phyloP scores from a whole-genome alignment of 2,797 vertebrate genomes.

The Macroramphosus scolopax region DNA sequence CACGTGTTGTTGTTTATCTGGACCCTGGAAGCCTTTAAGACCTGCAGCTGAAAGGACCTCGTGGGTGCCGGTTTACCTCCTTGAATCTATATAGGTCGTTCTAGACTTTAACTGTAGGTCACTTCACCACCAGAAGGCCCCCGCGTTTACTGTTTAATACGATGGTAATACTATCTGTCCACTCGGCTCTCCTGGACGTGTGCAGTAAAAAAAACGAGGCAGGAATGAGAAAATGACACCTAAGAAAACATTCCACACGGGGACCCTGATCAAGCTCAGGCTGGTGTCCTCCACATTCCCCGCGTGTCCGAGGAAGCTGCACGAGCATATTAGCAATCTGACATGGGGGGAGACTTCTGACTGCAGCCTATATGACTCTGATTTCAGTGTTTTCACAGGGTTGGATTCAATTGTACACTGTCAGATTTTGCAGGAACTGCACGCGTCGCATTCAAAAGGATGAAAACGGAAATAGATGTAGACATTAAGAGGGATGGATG shows the following conservation, averaged over 20 bases:
- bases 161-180: slow-evolving; percentile 41
- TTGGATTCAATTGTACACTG: too few species aligned
- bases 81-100: slow-evolving; percentile 5
- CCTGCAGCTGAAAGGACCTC: too few species aligned
- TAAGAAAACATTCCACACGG: slow-evolving; percentile 72
- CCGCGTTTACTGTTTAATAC: slow-evolving; percentile 3
- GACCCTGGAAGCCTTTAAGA: too few species aligned
- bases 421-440: too few species aligned
- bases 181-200: slow-evolving; percentile 42
- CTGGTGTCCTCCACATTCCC: slow-evolving; percentile 61
- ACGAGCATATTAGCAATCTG: slow-evolving; percentile 75
- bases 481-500: too few species aligned
- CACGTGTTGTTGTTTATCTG: too few species aligned
- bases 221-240: slow-evolving; percentile 76
- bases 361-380: too few species aligned
- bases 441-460: too few species aligned
- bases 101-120: slow-evolving; percentile 16
- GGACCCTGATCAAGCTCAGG: slow-evolving; percentile 65
- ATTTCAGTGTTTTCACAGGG: too few species aligned
- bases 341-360: slow-evolving; percentile 75
- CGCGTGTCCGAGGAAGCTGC: slow-evolving; percentile 64
- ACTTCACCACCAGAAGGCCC: slow-evolving; percentile 28
- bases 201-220: slow-evolving; percentile 28
- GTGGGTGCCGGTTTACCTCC: slow-evolving; percentile 13
- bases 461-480: too few species aligned